Percentiles rank a stretch among this genome's conserved stretches.
Conservation (phyloP, 2,113 vertebrate genomes). For the Psephotus haematonotus region DNA sequence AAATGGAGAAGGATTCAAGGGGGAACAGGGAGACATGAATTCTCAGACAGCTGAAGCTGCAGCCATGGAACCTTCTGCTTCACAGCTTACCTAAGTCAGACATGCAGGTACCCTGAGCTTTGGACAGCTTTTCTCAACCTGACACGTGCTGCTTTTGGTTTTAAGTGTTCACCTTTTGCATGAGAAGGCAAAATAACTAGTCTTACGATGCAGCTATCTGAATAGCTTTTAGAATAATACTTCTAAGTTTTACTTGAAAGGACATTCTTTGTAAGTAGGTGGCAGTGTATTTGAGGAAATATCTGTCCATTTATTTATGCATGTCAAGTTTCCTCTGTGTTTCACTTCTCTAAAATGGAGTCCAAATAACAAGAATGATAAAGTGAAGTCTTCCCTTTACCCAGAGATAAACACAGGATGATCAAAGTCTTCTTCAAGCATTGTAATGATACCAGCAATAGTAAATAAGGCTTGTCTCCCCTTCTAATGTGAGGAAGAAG, state of each 20-base stretch:
- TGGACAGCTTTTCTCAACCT: not conserved
- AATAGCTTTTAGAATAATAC: not conserved
- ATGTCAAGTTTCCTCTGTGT: not conserved
- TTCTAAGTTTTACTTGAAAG: not conserved
- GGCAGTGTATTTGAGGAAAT: not conserved
- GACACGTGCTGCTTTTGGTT: not conserved
- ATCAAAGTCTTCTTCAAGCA: not conserved
- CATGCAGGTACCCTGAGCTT: not conserved
- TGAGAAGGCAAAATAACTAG: not conserved
- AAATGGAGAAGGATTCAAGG: not conserved
- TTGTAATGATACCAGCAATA: rapidly evolving
- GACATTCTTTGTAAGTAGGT: not conserved
- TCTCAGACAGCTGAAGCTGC: not conserved
- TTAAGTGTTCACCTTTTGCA: not conserved
- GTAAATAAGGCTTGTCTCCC: not conserved
- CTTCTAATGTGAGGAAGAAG: not conserved
- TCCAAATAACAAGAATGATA: not conserved
- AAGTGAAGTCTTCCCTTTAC: not conserved
- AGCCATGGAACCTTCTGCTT: not conserved
- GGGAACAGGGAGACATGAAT: not conserved
- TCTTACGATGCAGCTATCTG: not conserved
- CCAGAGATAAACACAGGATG: not conserved
- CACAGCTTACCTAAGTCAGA: not conserved
- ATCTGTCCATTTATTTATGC: not conserved
- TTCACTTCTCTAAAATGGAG: not conserved